Evolutionary conservation across 2,797 vertebrate species (phyloP).

Genomic region (Tokudaia muenninki): DNA sequence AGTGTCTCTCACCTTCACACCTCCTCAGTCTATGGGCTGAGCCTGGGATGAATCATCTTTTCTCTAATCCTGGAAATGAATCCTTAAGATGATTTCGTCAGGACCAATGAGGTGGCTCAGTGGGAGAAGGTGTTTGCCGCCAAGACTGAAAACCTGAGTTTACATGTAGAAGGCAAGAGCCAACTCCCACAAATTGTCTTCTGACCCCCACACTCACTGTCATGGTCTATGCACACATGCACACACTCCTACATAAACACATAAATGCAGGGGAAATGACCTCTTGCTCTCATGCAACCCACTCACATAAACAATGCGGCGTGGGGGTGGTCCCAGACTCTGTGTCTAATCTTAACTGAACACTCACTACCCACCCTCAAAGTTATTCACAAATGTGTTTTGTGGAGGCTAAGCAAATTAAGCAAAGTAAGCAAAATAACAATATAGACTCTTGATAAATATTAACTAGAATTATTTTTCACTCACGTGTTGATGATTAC

Average conservation of each 20-base stretch:
- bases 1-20: neutral
- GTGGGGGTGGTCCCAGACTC: neutral
- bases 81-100: neutral
- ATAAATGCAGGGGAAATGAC: neutral
- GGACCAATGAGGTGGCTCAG: neutral
- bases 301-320: neutral
- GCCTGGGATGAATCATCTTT: neutral
- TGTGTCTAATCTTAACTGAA: neutral
- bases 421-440: neutral
- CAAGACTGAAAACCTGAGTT: neutral
- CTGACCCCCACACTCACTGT: neutral
- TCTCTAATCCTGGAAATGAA: neutral
- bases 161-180: neutral
- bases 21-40: neutral
- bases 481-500: neutral
- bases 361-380: neutral
- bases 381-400: neutral
- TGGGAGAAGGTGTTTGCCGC: neutral
- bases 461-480: neutral
- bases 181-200: neutral
- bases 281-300: neutral
- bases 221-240: too few species aligned
- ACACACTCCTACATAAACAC: neutral
- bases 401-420: neutral
- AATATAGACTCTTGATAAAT: neutral